Base-by-base conservation (phyloP, 2,888 invertebrate species). In the Apomyelois bistriatella region DNA sequence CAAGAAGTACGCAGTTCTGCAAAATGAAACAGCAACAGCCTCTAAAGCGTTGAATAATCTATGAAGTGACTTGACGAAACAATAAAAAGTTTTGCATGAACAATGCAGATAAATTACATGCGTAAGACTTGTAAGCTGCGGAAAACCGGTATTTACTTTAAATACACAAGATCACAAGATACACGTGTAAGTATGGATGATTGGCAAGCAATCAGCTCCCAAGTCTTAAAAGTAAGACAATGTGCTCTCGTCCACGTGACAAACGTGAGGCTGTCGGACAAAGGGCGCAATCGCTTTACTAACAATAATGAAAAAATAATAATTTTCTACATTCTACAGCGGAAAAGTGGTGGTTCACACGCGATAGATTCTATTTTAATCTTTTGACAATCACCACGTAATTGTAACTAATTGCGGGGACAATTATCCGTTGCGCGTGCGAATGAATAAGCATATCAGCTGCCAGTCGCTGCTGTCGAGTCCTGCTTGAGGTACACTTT, bases 341-440 rank as follows among this genome's bases (percentile, higher is more conserved):
- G 74, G 80, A 82, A 87, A 88, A 84, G 80, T 85, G 79, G 57
- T 59, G 71, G 68, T 79, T 77, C 77, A 79, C 89, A 89, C 87
- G 89, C 89, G 80, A 89, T 81, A 74, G 63, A 76, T 78, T 84
- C 79, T 85, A 83, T 86, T 83, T 84, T 82, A 83, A 85, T 79
- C 85, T 87, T 87, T 87, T 81, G 85, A 83, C 79, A 84, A 85
- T 83, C 76, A 74, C 76, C 59, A 66, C 59, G 62, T 83, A 85
- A 87, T 87, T 85, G 77, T 73, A 74, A 76, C 58, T 82, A 85
- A 87, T 86, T 83, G 70, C 57, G 48, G 4, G 51, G 38, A 60
- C 63, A 79, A 85, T 88, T 88, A 81, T 73, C 65, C 55, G 53
- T 67, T 70, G 70, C 70, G 68, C 68, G 74, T 72, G 75, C 64